Evolutionary conservation across 2,113 vertebrate genomes (phyloP), one percentile per base, ranked within the genome.

Genomic region (Leptocoma aspasia): DNA sequence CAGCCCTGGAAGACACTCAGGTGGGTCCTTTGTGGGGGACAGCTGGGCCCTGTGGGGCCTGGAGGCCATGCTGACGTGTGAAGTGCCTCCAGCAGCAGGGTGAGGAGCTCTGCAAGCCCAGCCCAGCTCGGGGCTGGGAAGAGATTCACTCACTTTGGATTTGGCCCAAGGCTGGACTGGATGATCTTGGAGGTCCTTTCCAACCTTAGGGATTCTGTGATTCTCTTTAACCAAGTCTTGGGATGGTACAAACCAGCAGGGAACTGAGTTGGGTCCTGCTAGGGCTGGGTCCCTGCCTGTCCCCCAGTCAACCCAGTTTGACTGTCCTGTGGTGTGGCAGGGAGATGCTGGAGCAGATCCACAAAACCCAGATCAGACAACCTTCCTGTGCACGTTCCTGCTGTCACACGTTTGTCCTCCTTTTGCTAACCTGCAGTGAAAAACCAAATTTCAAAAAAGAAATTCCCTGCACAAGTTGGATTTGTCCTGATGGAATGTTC

Each of bases 31-130:
- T 37, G 45, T 1, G 1, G 13, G 44, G 44, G 5, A 18, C 11
- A 42, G 5, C 0, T 31, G 23, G 35, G 60, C 39, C 2, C 73
- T n/a, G 70, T 3, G 7, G 2, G 72, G 12, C 12, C 56, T 83
- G 63, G 63, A 39, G 33, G 13, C 35, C 1, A 11, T 7, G 15
- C 10, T 33, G 39, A 3, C 0, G 2, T 1, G 8, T 0, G 3
- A 30, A 14, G 0, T 3, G 21, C 57, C 45, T 10, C 52, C 45
- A 63, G 52, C 35, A 42, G 22, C 2, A 5, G 7, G 6, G 9
- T 20, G 27, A 86, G 42, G 13, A 73, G 20, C 65, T 7, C 45
- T 13, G 57, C 21, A 23, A 6, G 31, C 21, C 11, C 50, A 18
- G 54, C 28, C 41, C 81, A 71, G 1, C 33, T 15, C 39, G 18